phyloP scores from a whole-genome alignment of 35 echinoderm and acorn worm species.

The Diadema setosum region DNA sequence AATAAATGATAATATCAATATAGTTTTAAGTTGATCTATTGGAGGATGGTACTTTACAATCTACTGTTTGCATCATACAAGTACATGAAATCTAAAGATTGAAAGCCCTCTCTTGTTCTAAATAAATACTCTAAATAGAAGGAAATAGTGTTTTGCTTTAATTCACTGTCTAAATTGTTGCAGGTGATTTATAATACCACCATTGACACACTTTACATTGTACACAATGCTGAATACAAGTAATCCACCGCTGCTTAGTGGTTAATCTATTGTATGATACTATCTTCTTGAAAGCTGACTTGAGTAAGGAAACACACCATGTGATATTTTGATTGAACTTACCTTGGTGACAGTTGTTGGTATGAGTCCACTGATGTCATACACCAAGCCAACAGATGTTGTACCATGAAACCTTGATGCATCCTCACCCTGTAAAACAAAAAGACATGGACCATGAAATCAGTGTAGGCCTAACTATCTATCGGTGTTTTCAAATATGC shows the following conservation, averaged over 20 bases:
- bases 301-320: not conserved
- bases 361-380: not conserved
- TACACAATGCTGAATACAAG: not conserved
- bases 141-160: not conserved
- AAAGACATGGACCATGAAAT: no score
- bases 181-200: not conserved
- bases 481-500: no score
- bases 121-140: no score
- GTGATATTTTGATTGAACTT: no score
- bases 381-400: not conserved
- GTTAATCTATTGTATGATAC: not conserved
- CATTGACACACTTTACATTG: not conserved
- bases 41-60: no score
- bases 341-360: not conserved
- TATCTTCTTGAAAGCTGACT: not conserved
- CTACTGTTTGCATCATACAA: no score
- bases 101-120: no score
- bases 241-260: not conserved
- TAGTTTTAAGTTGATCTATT: no score
- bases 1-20: no score
- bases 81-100: no score
- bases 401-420: not conserved
- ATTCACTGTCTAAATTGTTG: not conserved
- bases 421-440: not conserved
- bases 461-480: no score